Evolutionary conservation across 2,113 vertebrate species (phyloP).

Genomic region (Microcebus ravelobensis): DNA sequence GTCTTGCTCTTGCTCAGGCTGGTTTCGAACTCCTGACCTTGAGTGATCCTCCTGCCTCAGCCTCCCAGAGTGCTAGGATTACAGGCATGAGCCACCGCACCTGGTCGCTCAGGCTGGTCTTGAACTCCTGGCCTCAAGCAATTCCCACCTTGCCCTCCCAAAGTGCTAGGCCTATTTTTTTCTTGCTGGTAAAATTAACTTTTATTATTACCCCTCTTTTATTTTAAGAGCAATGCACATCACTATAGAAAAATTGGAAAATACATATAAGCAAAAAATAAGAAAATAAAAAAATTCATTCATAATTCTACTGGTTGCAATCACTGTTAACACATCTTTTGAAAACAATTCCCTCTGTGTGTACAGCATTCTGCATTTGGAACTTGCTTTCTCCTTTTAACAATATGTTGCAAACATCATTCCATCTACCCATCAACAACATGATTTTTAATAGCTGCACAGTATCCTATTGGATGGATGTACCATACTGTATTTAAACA

Average conservation of each 20-base stretch:
- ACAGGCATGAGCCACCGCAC: no score
- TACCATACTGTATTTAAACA: not conserved
- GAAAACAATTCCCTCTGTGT: not conserved
- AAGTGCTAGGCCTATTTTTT: not conserved
- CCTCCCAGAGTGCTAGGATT: no score
- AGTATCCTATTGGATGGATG: not conserved
- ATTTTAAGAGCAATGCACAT: not conserved
- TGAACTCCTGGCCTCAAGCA: no score
- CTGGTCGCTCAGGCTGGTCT: no score
- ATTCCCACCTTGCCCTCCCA: no score
- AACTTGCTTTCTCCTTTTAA: conserved; percentile 8
- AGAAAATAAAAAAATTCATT: not conserved
- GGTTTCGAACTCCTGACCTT: no score
- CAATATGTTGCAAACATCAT: not conserved
- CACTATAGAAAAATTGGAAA: conserved; percentile 8
- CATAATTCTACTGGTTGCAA: not conserved
- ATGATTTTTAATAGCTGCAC: not conserved
- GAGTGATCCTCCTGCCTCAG: no score
- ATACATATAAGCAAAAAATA: not conserved
- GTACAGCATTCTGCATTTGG: not conserved
- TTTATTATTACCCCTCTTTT: not conserved
- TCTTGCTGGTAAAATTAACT: conserved; percentile 14
- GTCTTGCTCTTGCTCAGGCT: no score
- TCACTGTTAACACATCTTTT: not conserved
- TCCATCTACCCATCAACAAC: not conserved